Evolutionary conservation across 2,797 vertebrate species (phyloP), one percentile per base, ranked within the genome.

Genomic region (Gambusia yucatana): DNA sequence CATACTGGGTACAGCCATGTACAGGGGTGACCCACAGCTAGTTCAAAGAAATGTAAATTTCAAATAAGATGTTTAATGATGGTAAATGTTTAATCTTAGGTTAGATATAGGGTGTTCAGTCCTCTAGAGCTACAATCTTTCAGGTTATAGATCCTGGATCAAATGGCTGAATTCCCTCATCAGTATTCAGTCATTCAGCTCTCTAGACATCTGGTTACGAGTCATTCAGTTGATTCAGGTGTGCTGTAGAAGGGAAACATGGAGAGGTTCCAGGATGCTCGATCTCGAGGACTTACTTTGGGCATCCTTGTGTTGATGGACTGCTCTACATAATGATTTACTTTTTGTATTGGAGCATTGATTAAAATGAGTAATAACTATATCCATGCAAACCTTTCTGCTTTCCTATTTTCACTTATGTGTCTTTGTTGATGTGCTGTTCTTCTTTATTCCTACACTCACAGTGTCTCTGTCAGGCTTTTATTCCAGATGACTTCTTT

Each of bases 401-500:
- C 59, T 73, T 73, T 52, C 76, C 28, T 81, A 14, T 79, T 72
- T 61, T 14, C 17, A 55, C 46, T 72, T 85, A 33, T 80, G 17
- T 74, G 50, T 61, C 13, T 75, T 48, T 80, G n/a, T 80, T 81
- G 25, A 9, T 72, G 59, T 77, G 63, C 17, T 52, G 36, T 22
- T 76, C 39, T 65, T 73, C 30, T 86, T 77, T 61, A 46, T 77
- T 55, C 33, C 11, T 67, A 52, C 39, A 30, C 67, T 83, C 5
- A 1, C 63, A 71, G 30, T 41, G 41, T 75, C 46, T 71, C 79
- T 77, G 80, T 84, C 79, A 77, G 77, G 78, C 81, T 80, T 82
- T 93, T 91, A 92, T 93, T 91, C 74, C 84, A 83, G 67, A 87
- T 84, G 84, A 88, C 75, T 90, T 91, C 61, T 90, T 83, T 87